Evolutionary conservation across 2,888 invertebrate species (phyloP), one percentile per base, ranked within the genome.

Genomic region (Chloromyia formosa): DNA sequence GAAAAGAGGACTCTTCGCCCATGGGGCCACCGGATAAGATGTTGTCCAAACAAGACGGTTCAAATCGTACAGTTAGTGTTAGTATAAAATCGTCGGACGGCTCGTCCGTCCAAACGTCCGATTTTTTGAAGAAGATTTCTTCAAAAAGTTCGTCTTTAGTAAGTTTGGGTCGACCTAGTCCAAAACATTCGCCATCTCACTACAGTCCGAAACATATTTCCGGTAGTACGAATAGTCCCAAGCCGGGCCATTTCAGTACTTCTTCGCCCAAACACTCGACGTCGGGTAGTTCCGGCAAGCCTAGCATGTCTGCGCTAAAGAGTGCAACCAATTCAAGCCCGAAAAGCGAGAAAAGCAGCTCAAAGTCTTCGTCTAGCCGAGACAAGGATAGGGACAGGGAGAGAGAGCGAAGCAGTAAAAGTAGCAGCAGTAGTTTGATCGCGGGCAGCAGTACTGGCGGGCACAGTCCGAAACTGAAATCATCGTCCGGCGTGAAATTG

Each of bases 291-390:
- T 91, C 93, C 0, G 95, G 95, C 0, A 95, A 95, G 82, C 95
- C 95, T 0, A 94, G 94, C 81, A 94, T 95, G 93, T 94, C 94
- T 0, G 90, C 94, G 0, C 84, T 95, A 22, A 95, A 95, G 82
- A 94, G 92, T 49, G 94, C 94, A 0, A 88, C 91, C 0, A 90
- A 90, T 81, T 91, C 92, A 1, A 90, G 89, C n/a, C 88, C 88
- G 35, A 90, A 90, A 82, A 88, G 87, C 66, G 87, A 88, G 20
- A 89, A 88, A 78, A 88, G 88, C 75, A 83, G 66, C 42, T 68
- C 73, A 5, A 69, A 71, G 40, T 66, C 73, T 16, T 62, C 74
- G 49, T 74, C 69, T 10, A 53, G n/a, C 18, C 35, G 20, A 1
- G 54, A 71, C 16, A 42, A 61, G 16, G 75, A 76, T 22, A 54